These are phyloP conservation scores for Anarsia innoxiella DNA, from an alignment of 2,888 invertebrate species.

Conservation along the genomic window DNA sequence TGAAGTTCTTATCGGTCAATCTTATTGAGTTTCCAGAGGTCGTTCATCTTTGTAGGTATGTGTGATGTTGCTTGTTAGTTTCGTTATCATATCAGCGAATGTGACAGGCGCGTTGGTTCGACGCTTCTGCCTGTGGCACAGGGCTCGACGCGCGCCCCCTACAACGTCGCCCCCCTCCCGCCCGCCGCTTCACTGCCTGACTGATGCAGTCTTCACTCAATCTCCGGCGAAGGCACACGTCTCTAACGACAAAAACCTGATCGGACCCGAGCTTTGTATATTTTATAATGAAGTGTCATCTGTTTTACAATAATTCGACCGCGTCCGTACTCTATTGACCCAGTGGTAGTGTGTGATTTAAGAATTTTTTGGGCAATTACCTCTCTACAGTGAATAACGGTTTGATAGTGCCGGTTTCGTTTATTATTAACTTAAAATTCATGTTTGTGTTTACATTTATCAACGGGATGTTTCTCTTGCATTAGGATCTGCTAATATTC, in stretches of 20 bases:
- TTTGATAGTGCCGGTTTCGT: conserved; percentile 49
- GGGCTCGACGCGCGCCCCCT: conserved; percentile 33
- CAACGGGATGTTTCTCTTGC: conserved; percentile 48
- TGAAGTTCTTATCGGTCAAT: too few relatives aligned
- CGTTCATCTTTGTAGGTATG: conserved; percentile 27
- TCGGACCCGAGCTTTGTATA: conserved; percentile 65
- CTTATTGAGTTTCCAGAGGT: too few relatives aligned
- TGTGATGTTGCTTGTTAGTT: conserved; percentile 40
- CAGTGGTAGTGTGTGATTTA: conserved; percentile 36
- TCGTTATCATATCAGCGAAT: conserved; percentile 65
- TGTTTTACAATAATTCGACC: conserved; percentile 31
- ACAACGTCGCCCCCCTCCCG: conserved; percentile 29
- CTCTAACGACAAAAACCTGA: conserved; percentile 37
- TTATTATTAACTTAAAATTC: conserved; percentile 47
- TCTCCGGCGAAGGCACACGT: conserved; percentile 33
- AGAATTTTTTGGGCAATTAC: conserved; percentile 23
- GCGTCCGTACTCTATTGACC: conserved; percentile 25
- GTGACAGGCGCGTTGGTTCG: conserved; percentile 56
- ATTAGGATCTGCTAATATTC: conserved; percentile 45
- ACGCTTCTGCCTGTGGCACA: conserved; percentile 34
- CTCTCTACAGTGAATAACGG: conserved; percentile 41
- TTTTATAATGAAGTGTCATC: conserved; percentile 39
- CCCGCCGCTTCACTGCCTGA: conserved; percentile 25
- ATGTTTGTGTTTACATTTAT: conserved; percentile 50
- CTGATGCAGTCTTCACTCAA: conserved; percentile 61